A percentile compares a stretch with the other conserved stretches of the same genome.
These are phyloP conservation scores for Labroides dimidiatus DNA, from an alignment of 2,797 vertebrate genomes.

Conservation along the genomic window DNA sequence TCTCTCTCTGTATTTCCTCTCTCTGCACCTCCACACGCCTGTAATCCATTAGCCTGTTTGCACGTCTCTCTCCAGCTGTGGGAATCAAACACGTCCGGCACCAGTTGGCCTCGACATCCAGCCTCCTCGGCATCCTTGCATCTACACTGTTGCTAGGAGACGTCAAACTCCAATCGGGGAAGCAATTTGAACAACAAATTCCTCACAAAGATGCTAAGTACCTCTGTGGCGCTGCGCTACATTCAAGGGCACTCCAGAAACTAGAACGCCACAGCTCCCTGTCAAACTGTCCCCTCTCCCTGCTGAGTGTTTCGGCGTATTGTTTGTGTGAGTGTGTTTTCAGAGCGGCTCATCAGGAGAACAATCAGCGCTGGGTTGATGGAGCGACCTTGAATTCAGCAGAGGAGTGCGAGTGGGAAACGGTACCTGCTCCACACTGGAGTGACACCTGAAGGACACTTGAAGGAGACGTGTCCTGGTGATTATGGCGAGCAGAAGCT, in stretches of 20 bases:
- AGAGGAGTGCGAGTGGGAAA: neutral
- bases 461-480: neutral
- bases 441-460: neutral
- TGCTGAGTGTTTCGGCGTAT: neutral
- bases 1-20: neutral
- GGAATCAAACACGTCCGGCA: slow-evolving; percentile 20
- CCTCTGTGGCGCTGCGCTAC: neutral
- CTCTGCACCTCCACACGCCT: slow-evolving; percentile 11
- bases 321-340: neutral
- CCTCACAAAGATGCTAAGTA: slow-evolving; percentile 10
- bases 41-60: slow-evolving; percentile 44
- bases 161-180: slow-evolving; percentile 4
- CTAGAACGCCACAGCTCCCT: too few relatives aligned
- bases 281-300: neutral
- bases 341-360: neutral
- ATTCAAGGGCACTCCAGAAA: slow-evolving; percentile 1
- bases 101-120: slow-evolving; percentile 4
- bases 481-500: too few relatives aligned
- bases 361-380: neutral
- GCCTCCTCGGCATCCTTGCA: slow-evolving; percentile 11
- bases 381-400: neutral
- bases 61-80: neutral
- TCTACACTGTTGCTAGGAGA: slow-evolving; percentile 61
- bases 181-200: neutral
- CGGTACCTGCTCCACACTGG: neutral